Conservation (phyloP, 92 coral and sea anemone species). For the Bergia sp. region DNA sequence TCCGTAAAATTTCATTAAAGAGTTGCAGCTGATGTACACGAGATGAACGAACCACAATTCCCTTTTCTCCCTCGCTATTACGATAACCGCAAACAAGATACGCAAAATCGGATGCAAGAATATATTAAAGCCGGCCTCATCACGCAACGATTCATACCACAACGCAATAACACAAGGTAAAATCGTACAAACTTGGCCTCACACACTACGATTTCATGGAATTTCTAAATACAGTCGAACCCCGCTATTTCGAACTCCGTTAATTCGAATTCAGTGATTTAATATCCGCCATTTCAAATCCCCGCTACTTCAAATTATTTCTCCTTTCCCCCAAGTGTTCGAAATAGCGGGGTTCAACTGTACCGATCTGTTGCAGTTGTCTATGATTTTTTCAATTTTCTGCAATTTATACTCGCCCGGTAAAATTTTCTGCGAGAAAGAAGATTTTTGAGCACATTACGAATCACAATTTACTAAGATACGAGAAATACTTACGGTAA, state of each 20-base stretch:
- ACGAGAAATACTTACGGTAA: background rate
- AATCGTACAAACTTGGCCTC: background rate
- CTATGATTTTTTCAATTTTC: background rate
- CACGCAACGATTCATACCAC: background rate
- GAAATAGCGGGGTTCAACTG: too few relatives aligned
- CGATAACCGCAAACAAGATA: background rate
- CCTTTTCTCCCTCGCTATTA: background rate
- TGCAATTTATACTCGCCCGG: too few relatives aligned
- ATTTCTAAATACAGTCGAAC: too few relatives aligned
- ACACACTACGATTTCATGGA: background rate
- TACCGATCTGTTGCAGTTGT: too few relatives aligned
- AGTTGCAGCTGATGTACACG: constrained; percentile 6
- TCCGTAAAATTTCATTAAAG: background rate
- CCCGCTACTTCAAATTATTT: too few relatives aligned
- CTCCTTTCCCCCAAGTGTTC: too few relatives aligned
- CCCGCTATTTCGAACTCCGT: too few relatives aligned
- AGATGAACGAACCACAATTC: background rate
- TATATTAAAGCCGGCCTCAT: background rate
- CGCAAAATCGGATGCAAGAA: background rate
- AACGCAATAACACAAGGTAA: background rate
- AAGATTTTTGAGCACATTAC: background rate
- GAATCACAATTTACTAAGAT: background rate
- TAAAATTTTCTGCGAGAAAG: background rate
- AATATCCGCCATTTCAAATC: too few relatives aligned
- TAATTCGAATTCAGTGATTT: too few relatives aligned